Evolutionary conservation across 2,113 vertebrate species (phyloP).

Genomic region (Ochotona curzoniae): DNA sequence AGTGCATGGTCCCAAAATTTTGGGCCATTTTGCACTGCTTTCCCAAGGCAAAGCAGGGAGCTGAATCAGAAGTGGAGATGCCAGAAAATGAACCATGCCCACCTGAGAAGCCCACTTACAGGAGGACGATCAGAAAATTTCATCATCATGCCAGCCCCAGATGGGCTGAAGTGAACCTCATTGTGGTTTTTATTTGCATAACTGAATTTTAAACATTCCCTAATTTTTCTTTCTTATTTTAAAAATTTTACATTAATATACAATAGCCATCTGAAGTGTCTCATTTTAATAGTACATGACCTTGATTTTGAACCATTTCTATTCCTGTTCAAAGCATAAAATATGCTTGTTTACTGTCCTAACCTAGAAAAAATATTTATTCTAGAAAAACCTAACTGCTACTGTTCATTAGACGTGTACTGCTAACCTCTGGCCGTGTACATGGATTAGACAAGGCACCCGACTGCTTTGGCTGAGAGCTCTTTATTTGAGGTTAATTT

Average conservation of each 20-base stretch:
- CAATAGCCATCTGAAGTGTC: background rate
- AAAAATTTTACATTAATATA: conserved; percentile 31
- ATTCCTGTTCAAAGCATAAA: background rate
- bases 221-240: background rate
- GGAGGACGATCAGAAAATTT: too few relatives aligned
- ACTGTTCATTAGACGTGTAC: background rate
- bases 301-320: background rate
- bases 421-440: background rate
- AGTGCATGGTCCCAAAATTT: too few relatives aligned
- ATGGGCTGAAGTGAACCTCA: too few relatives aligned
- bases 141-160: too few relatives aligned
- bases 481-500: conserved; percentile 49
- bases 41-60: too few relatives aligned
- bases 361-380: background rate
- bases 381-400: background rate
- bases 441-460: background rate
- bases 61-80: too few relatives aligned
- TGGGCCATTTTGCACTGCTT: too few relatives aligned
- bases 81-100: too few relatives aligned
- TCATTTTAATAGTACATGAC: background rate
- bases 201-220: conserved; percentile 4
- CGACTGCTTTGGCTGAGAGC: background rate
- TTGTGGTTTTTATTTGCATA: background rate
- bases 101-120: too few relatives aligned
- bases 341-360: background rate